phyloP scores from a whole-genome alignment of 2,113 vertebrate genomes.

The Chionomys nivalis region DNA sequence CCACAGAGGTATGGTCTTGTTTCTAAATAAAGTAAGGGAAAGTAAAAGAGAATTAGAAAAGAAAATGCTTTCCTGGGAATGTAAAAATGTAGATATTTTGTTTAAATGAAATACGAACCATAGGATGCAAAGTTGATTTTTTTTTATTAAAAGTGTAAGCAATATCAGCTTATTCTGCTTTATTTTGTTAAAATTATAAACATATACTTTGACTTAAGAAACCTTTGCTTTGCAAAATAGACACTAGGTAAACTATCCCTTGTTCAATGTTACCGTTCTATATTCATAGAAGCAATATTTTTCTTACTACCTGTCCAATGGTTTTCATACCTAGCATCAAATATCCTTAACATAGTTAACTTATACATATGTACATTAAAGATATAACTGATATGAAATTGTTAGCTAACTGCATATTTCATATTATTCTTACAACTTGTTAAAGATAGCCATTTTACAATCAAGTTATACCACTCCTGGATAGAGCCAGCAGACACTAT shows the following conservation, averaged over 20 bases:
- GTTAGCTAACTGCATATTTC: not conserved
- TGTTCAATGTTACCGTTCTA: not conserved
- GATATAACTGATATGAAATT: not conserved
- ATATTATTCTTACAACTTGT: not conserved
- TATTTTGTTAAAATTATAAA: not conserved
- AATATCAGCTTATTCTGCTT: not conserved
- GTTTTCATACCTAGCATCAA: not conserved
- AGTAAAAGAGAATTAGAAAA: not conserved
- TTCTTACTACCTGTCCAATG: not conserved
- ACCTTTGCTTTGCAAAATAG: not conserved
- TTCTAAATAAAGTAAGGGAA: not conserved
- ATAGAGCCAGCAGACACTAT: not conserved
- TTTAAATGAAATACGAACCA: not conserved
- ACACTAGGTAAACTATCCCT: not conserved
- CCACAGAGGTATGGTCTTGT: not conserved
- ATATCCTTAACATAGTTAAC: not conserved
- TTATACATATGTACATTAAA: not conserved
- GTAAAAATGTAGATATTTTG: not conserved
- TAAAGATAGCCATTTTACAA: not conserved
- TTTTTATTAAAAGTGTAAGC: not conserved
- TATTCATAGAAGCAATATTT: not conserved
- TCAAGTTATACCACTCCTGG: not conserved
- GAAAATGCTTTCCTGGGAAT: not conserved
- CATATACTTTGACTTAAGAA: not conserved
- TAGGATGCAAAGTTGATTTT: not conserved